Evolutionary conservation across 2,113 vertebrate species (phyloP).

Genomic region (Harpagus bidentatus): DNA sequence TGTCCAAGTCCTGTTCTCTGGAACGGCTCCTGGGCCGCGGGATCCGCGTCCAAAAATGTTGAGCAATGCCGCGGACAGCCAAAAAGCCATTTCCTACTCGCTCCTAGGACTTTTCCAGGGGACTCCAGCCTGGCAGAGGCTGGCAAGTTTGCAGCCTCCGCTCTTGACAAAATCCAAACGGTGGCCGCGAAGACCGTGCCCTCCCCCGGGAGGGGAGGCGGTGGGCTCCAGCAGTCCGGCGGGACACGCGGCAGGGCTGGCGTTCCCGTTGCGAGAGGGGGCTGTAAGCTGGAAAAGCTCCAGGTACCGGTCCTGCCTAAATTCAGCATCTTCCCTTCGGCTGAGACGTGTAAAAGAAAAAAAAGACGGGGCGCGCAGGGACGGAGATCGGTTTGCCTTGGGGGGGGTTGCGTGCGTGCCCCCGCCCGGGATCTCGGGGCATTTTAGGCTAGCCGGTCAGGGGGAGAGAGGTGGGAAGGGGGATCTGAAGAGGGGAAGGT

Average conservation of each 20-base stretch:
- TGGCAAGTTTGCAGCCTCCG: not conserved
- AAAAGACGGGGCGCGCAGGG: not conserved
- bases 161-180: slow-evolving; percentile 9
- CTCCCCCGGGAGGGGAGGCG: not conserved
- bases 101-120: slow-evolving; percentile 62
- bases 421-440: not conserved
- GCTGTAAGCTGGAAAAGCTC: slow-evolving; percentile 28
- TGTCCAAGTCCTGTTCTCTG: slow-evolving; percentile 41
- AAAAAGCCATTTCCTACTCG: slow-evolving; percentile 74
- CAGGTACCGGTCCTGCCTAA: slow-evolving; percentile 31
- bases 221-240: not conserved
- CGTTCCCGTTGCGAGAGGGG: not conserved
- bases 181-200: not conserved
- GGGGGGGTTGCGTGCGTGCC: rapidly evolving
- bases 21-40: slow-evolving; percentile 32
- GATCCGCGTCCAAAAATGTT: slow-evolving; percentile 71
- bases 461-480: not conserved
- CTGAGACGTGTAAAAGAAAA: not conserved
- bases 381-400: not conserved
- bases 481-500: not conserved
- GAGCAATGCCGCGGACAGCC: slow-evolving; percentile 64
- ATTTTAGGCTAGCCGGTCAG: not conserved
- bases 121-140: slow-evolving; percentile 5
- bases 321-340: slow-evolving; percentile 22
- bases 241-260: not conserved